A percentile compares a stretch with the other conserved stretches of the same genome.
Conservation (phyloP, 2,888 invertebrate genomes). For the Lymantria dispar region DNA sequence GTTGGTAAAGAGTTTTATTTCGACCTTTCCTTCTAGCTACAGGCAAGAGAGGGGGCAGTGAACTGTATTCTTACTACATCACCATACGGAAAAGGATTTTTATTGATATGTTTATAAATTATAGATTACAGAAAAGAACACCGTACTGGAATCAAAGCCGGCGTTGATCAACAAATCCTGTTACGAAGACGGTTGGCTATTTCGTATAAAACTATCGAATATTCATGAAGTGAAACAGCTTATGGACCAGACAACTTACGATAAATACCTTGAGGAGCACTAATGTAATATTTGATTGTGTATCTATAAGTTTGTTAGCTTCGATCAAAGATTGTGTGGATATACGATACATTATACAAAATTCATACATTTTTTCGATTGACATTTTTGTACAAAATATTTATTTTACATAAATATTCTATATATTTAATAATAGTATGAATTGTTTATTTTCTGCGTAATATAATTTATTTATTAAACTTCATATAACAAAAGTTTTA, state of each 20-base stretch:
- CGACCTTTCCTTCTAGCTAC: no score
- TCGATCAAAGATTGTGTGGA: no score
- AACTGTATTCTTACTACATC: not conserved
- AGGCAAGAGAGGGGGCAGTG: no score
- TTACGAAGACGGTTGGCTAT: conserved; percentile 93
- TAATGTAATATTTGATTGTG: conserved; percentile 16
- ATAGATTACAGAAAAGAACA: conserved; percentile 88
- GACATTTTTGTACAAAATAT: no score
- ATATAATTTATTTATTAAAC: no score
- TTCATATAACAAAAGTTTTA: no score
- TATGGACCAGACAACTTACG: conserved; percentile 89
- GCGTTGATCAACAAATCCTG: conserved; percentile 91
- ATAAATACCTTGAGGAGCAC: conserved; percentile 77
- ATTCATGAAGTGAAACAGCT: conserved; percentile 85
- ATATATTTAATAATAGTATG: no score
- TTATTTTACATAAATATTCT: no score
- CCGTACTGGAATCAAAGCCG: conserved; percentile 87
- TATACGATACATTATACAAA: no score
- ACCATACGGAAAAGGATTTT: not conserved
- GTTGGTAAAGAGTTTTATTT: no score
- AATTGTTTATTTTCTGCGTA: no score
- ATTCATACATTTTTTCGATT: no score
- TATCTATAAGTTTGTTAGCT: not conserved
- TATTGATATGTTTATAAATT: not conserved
- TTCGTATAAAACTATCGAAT: conserved; percentile 87